A percentile compares a stretch with the other conserved stretches of the same genome.
Conservation (phyloP, 2,797 vertebrate genomes). For the Thunnus albacares region DNA sequence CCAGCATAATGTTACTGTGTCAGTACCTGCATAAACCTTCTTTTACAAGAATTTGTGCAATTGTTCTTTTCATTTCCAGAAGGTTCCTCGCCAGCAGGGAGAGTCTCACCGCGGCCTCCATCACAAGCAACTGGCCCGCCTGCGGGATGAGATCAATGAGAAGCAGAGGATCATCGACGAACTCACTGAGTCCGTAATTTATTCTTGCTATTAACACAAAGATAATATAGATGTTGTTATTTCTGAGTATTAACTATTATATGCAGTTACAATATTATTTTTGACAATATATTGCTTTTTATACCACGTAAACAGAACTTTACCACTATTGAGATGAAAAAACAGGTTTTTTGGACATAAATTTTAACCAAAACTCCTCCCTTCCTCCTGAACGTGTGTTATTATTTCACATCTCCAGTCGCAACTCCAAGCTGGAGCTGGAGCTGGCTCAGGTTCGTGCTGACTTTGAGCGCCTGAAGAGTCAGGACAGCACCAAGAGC, state of each 20-base stretch:
- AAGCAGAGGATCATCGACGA: conserved; percentile 95
- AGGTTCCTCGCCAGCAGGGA: conserved; percentile 83
- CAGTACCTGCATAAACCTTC: neutral
- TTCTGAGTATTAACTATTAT: neutral
- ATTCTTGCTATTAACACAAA: neutral
- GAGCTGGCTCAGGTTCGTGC: conserved; percentile 93
- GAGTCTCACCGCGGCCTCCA: conserved; percentile 90
- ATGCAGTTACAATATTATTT: neutral
- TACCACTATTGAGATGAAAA: neutral
- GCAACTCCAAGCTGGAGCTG: conserved; percentile 94
- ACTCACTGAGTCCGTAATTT: conserved; percentile 90
- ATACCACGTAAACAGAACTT: neutral
- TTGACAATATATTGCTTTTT: neutral
- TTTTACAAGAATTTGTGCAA: neutral
- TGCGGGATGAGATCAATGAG: conserved; percentile 96
- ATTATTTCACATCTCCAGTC: conserved; percentile 74
- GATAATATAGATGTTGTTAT: neutral
- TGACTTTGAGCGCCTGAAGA: conserved; percentile 93
- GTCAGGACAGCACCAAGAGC: conserved; percentile 91
- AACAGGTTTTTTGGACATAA: neutral
- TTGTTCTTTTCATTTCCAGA: conserved; percentile 67
- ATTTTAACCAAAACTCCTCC: neutral
- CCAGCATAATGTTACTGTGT: neutral
- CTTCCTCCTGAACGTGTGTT: neutral
- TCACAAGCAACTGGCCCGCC: conserved; percentile 92